phyloP scores from a whole-genome alignment of 2,888 invertebrate genomes.

The Molorchus minor region DNA sequence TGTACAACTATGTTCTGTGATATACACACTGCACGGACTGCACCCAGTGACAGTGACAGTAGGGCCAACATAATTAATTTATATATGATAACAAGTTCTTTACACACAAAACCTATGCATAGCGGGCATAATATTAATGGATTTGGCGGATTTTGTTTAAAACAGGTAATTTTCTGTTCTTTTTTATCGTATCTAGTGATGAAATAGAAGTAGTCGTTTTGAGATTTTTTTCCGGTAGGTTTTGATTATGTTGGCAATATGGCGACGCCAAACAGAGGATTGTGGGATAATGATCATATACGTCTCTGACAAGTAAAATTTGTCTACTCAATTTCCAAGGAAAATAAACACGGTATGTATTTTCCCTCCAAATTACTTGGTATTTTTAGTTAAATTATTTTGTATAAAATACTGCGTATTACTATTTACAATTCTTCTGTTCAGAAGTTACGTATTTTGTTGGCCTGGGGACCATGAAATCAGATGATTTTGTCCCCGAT shows the following conservation, averaged over 20 bases:
- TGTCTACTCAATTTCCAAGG: conserved; percentile 53
- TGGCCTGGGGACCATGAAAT: not conserved
- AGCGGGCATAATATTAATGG: no score
- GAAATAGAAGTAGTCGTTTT: not conserved
- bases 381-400: not conserved
- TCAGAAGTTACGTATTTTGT: conserved; percentile 12
- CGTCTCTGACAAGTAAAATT: conserved; percentile 61
- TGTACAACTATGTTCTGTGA: no score
- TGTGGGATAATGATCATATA: conserved; percentile 61
- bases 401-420: not conserved
- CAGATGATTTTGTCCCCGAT: conserved; percentile 28
- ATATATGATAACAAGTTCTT: no score
- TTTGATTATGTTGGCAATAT: conserved; percentile 52
- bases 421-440: not conserved
- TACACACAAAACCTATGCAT: no score
- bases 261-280: conserved; percentile 61
- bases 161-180: not conserved
- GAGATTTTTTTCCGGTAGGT: not conserved
- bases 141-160: no score
- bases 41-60: no score
- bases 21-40: no score
- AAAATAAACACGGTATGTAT: conserved; percentile 48
- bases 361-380: conserved; percentile 1
- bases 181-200: not conserved
- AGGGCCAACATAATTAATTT: no score